phyloP scores from a whole-genome alignment of 2,797 vertebrate species.

The Melanotaenia parkinsoni region DNA sequence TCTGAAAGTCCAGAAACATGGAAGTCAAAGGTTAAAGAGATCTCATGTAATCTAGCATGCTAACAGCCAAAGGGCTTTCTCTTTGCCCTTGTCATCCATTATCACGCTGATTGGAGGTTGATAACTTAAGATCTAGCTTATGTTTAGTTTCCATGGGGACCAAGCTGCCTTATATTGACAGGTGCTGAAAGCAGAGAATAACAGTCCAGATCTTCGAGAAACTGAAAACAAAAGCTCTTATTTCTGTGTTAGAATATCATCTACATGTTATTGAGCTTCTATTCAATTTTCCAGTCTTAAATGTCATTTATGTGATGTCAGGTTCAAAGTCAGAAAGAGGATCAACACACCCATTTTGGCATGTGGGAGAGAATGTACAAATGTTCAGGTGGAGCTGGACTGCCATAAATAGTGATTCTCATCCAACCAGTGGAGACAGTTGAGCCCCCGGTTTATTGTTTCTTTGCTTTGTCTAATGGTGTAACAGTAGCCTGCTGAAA shows the following conservation, averaged over 20 bases:
- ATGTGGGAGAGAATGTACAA: constrained; percentile 28
- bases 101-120: constrained; percentile 48
- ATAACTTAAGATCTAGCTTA: constrained; percentile 33
- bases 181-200: constrained; percentile 25
- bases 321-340: background rate
- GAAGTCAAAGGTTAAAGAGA: constrained; percentile 33
- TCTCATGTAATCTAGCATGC: constrained; percentile 22
- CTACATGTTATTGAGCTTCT: background rate
- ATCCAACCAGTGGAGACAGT: constrained; percentile 13
- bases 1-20: background rate
- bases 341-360: background rate
- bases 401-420: background rate
- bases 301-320: background rate
- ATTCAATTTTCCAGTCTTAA: background rate
- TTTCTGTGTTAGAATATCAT: background rate
- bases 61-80: constrained; percentile 29
- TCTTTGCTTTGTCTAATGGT: constrained; percentile 25
- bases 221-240: background rate
- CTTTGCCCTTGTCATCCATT: constrained; percentile 26
- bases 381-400: constrained; percentile 10
- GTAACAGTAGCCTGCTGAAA: constrained; percentile 25
- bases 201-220: background rate
- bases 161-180: constrained; percentile 27
- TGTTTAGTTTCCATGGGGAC: constrained; percentile 51
- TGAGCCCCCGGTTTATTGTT: constrained; percentile 28